A percentile compares a stretch with the other conserved stretches of the same genome.
These are phyloP conservation scores for Drosophila paulistorum DNA, from an alignment of 1,140 invertebrate species.

Conservation along the genomic window DNA sequence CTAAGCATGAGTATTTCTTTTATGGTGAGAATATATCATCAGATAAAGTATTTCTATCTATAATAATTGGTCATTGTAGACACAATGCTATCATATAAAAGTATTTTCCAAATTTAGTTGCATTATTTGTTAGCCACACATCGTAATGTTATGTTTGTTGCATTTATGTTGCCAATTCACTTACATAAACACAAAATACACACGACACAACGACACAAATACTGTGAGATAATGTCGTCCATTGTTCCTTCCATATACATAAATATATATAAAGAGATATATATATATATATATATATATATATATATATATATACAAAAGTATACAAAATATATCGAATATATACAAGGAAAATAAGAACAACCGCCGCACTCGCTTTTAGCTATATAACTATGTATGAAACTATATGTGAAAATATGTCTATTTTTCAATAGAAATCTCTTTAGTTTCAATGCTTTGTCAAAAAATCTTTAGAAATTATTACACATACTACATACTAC, in stretches of 20 bases:
- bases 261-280: neutral
- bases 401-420: constrained; percentile 27
- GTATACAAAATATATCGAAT: constrained; percentile 5
- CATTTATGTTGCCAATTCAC: constrained; percentile 70
- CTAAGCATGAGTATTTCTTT: too few relatives aligned
- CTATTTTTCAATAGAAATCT: constrained; percentile 41
- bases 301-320: constrained; percentile 8
- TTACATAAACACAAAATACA: constrained; percentile 27
- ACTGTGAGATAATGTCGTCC: constrained; percentile 73
- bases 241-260: constrained; percentile 75
- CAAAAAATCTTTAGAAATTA: constrained; percentile 25
- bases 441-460: constrained; percentile 26
- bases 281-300: constrained; percentile 14
- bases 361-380: constrained; percentile 66
- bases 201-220: constrained; percentile 50
- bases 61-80: neutral
- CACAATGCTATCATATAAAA: neutral
- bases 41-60: too few relatives aligned
- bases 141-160: constrained; percentile 55
- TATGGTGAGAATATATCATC: too few relatives aligned
- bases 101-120: neutral
- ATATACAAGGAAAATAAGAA: constrained; percentile 37
- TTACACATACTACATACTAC: constrained; percentile 18
- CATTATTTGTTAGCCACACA: neutral
- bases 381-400: constrained; percentile 29